These are phyloP conservation scores for Sparidentex hasta DNA, from an alignment of 2,797 vertebrate species.

Conservation along the genomic window DNA sequence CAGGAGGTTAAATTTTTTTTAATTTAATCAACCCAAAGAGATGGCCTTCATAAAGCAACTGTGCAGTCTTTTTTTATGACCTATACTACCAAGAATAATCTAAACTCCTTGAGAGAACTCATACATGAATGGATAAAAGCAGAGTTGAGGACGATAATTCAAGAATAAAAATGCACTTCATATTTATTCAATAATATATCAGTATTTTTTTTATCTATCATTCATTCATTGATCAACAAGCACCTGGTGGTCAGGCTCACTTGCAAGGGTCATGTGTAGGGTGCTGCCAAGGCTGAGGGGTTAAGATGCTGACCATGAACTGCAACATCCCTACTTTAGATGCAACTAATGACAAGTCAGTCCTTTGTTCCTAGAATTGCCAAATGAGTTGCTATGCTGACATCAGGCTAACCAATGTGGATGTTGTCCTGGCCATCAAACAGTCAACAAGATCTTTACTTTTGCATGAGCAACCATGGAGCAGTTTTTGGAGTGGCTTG, in stretches of 20 bases:
- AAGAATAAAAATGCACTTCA: not conserved
- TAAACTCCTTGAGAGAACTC: no score
- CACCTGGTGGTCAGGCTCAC: not conserved
- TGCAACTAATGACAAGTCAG: not conserved
- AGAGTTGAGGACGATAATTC: not conserved
- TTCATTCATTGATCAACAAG: not conserved
- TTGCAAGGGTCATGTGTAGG: not conserved
- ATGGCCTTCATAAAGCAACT: no score
- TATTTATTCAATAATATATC: not conserved
- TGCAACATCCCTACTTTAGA: not conserved
- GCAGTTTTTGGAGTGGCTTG: not conserved
- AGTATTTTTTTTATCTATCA: not conserved
- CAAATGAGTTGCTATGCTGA: not conserved
- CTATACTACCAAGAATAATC: no score
- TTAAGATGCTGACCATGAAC: not conserved
- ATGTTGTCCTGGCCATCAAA: not conserved
- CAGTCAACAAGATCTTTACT: not conserved
- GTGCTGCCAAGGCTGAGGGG: not conserved
- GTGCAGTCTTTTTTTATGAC: no score
- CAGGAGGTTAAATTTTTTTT: no score
- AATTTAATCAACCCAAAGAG: no score
- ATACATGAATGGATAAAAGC: constrained; percentile 5
- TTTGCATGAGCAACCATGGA: not conserved
- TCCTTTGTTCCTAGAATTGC: not conserved
- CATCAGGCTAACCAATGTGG: not conserved